Evolutionary conservation across 92 coral and sea anemone genomes (phyloP).

Genomic region (Scolanthus callimorphus): DNA sequence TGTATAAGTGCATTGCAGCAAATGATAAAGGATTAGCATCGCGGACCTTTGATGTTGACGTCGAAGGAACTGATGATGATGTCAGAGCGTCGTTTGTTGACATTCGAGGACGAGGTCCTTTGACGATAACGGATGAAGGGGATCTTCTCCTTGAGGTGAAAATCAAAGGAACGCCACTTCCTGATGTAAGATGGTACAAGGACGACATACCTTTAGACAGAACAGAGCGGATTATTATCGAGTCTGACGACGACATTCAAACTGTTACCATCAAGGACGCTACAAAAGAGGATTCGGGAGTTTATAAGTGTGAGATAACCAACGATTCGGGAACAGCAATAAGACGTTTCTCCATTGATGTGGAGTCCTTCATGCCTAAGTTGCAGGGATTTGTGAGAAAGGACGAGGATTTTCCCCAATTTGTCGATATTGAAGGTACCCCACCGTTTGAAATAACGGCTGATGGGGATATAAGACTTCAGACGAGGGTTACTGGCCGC

Average conservation of each 20-base stretch:
- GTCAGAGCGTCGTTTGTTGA: slow-evolving; percentile 49
- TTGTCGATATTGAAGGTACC: slow-evolving; percentile 44
- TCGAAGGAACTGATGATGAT: slow-evolving; percentile 50
- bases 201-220: slow-evolving; percentile 66
- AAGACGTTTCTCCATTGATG: slow-evolving; percentile 60
- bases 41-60: slow-evolving; percentile 71
- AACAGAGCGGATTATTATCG: slow-evolving; percentile 53
- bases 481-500: slow-evolving; percentile 61
- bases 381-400: slow-evolving; percentile 40
- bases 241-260: slow-evolving; percentile 56
- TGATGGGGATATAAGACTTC: slow-evolving; percentile 61
- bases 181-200: slow-evolving; percentile 70
- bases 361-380: slow-evolving; percentile 42
- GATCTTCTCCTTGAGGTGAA: slow-evolving; percentile 76
- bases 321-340: slow-evolving; percentile 66
- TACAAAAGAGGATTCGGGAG: slow-evolving; percentile 77
- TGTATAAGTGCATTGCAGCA: slow-evolving; percentile 73
- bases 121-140: slow-evolving; percentile 79
- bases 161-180: slow-evolving; percentile 63
- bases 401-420: slow-evolving; percentile 53
- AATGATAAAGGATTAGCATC: slow-evolving; percentile 70
- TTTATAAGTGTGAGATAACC: slow-evolving; percentile 76
- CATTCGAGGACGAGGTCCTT: slow-evolving; percentile 32
- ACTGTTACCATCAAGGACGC: slow-evolving; percentile 63
- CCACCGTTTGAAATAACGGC: slow-evolving; percentile 65